Percentiles rank a stretch among this genome's conserved stretches.
Conservation (phyloP, 2,113 vertebrate species). For the Catagonus wagneri region DNA sequence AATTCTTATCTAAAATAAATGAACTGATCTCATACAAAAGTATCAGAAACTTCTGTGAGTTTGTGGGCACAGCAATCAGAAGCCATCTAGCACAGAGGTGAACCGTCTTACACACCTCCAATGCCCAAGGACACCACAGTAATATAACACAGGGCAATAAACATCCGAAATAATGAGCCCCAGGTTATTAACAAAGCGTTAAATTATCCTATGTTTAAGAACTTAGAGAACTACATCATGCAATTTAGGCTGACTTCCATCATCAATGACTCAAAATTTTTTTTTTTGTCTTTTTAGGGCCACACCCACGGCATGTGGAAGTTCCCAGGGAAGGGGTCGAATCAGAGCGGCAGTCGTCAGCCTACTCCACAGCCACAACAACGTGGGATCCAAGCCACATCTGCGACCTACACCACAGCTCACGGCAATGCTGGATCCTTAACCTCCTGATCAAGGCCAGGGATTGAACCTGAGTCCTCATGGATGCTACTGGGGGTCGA, state of each 20-base stretch:
- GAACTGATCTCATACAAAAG: not conserved
- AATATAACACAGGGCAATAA: not conserved
- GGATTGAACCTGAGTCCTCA: no score
- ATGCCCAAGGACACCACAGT: not conserved
- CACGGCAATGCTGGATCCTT: no score
- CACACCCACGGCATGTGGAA: no score
- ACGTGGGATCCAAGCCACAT: no score
- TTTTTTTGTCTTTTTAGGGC: no score
- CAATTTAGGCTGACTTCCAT: not conserved
- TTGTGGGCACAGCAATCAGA: not conserved
- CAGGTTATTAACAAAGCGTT: not conserved
- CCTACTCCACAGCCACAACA: no score
- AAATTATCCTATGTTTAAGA: slow-evolving; percentile 12
- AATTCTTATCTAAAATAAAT: slow-evolving; percentile 29
- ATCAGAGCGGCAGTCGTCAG: no score
- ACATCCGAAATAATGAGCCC: not conserved
- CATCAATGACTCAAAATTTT: not conserved
- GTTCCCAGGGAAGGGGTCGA: no score
- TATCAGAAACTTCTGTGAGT: no score
- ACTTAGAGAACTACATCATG: not conserved
- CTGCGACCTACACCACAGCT: no score
- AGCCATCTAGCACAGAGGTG: not conserved
- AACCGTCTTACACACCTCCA: not conserved
- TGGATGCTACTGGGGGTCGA: no score
- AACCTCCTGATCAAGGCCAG: no score